Conservation (phyloP, 2,888 invertebrate species). For the Pycnomerus fuliginosus region DNA sequence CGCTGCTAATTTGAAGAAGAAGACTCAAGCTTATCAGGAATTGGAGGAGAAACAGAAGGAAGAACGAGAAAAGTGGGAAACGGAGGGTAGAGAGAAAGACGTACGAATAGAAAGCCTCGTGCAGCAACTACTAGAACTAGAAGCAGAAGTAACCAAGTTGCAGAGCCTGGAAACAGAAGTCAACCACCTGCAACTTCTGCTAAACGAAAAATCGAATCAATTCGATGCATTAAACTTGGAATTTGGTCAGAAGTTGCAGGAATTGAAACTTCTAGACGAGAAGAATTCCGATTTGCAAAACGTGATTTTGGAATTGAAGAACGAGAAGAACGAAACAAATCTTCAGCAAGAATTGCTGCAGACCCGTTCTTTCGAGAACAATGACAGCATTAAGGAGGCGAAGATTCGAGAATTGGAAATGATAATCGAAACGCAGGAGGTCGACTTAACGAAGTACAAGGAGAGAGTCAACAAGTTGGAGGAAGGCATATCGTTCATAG, state of each 20-base stretch:
- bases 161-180: conserved; percentile 25
- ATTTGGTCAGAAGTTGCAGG: conserved; percentile 25
- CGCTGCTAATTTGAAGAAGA: conserved; percentile 75
- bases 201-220: conserved; percentile 37
- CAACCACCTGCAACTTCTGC: conserved; percentile 16
- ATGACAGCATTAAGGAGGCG: conserved; percentile 55
- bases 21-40: conserved; percentile 64
- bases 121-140: conserved; percentile 34
- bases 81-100: conserved; percentile 40
- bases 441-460: conserved; percentile 64
- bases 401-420: conserved; percentile 74
- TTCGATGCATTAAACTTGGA: neutral
- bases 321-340: conserved; percentile 42
- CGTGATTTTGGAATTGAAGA: conserved; percentile 31
- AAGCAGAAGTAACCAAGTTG: no score
- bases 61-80: conserved; percentile 44
- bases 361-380: conserved; percentile 28
- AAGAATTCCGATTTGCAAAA: conserved; percentile 47
- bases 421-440: conserved; percentile 71
- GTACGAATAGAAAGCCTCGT: conserved; percentile 9
- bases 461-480: conserved; percentile 66
- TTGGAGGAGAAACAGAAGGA: conserved; percentile 56
- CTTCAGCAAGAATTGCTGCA: conserved; percentile 41
- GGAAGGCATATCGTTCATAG: conserved; percentile 63
- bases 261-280: conserved; percentile 47